Evolutionary conservation across 2,888 invertebrate species (phyloP).

Genomic region (Xestia xanthographa): DNA sequence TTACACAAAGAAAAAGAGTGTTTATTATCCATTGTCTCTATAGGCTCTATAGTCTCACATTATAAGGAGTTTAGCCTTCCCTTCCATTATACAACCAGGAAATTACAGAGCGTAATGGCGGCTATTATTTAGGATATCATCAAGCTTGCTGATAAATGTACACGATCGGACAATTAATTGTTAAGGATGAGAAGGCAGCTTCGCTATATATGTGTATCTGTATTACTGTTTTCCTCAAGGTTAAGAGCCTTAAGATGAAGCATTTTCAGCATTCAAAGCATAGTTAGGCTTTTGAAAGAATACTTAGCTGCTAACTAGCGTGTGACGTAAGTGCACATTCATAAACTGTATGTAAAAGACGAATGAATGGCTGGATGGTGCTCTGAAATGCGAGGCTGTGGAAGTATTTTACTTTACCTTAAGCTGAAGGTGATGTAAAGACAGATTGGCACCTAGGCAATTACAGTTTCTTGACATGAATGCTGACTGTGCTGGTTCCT

Average conservation of each 20-base stretch:
- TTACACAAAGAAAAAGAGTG: constrained; percentile 17
- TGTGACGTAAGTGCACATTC: constrained; percentile 21
- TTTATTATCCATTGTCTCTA: constrained; percentile 13
- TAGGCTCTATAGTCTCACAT: constrained; percentile 32
- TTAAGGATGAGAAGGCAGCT: constrained; percentile 30
- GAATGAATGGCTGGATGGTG: constrained; percentile 24
- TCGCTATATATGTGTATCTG: too few species aligned
- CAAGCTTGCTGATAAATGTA: constrained; percentile 61
- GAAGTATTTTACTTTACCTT: constrained; percentile 17
- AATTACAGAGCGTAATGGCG: constrained; percentile 56
- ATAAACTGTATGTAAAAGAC: neutral
- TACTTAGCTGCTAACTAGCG: constrained; percentile 19
- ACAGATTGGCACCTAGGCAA: neutral
- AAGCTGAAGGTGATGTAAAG: neutral
- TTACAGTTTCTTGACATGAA: constrained; percentile 2
- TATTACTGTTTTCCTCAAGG: too few species aligned
- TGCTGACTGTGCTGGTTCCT: too few species aligned
- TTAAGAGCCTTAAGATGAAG: neutral
- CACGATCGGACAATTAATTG: constrained; percentile 62
- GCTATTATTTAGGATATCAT: constrained; percentile 68
- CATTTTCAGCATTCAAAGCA: constrained; percentile 17
- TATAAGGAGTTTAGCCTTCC: constrained; percentile 49
- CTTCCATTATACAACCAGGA: constrained; percentile 59
- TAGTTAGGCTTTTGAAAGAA: constrained; percentile 7
- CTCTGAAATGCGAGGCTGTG: constrained; percentile 15